phyloP scores from a whole-genome alignment of 2,888 invertebrate genomes.

The Brachylomia viminalis region DNA sequence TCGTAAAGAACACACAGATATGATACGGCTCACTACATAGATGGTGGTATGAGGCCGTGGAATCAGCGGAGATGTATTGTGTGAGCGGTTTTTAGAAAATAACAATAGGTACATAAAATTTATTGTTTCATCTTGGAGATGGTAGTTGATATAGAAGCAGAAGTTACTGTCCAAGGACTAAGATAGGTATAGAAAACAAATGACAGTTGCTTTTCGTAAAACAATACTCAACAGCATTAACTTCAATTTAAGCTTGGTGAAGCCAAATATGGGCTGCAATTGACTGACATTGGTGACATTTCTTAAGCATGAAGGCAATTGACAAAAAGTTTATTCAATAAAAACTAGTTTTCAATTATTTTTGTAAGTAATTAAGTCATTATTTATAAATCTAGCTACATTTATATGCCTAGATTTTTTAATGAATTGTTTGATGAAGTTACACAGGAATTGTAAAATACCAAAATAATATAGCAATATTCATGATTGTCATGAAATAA shows the following conservation, averaged over 20 bases:
- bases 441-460: too few species aligned
- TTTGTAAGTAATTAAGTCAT: too few species aligned
- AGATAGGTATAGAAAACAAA: background rate
- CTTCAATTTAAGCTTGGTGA: too few species aligned
- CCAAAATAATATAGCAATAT: too few species aligned
- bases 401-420: too few species aligned
- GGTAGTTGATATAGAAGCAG: background rate
- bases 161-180: background rate
- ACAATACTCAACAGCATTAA: background rate
- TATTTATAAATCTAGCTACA: too few species aligned
- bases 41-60: slow-evolving; percentile 43
- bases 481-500: too few species aligned
- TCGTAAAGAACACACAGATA: slow-evolving; percentile 74
- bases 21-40: slow-evolving; percentile 63
- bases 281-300: background rate
- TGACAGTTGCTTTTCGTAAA: background rate
- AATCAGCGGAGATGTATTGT: slow-evolving; percentile 31
- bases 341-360: too few species aligned
- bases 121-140: background rate
- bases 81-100: background rate
- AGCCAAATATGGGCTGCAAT: background rate
- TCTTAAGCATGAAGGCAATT: background rate
- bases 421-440: too few species aligned
- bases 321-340: too few species aligned
- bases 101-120: background rate